Evolutionary conservation across 1,140 invertebrate species (phyloP), one percentile per base, ranked within the genome.

Genomic region (Drosophila leontia): DNA sequence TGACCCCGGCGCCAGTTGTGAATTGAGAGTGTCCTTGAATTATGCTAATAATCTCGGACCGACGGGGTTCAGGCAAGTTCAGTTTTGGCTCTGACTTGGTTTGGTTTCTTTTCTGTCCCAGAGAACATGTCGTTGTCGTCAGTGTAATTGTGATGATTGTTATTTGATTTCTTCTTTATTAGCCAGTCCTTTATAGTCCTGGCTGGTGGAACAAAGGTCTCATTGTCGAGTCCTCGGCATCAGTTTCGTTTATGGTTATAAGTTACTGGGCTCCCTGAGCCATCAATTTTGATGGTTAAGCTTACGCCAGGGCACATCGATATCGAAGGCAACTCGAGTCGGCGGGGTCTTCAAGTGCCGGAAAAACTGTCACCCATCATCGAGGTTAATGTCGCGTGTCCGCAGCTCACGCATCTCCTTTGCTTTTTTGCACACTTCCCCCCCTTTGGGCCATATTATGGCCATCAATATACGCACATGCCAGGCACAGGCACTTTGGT

Each of bases 291-390:
- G 69, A 72, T 72, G 69, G 55, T 9, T 37, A 23, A 19, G 37
- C 44, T 39, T 41, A 75, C 35, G 71, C 50, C 41, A 42, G 44
- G 44, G 35, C 34, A 35, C 23, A 34, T 45, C 29, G 19, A 69
- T 42, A 15, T 29, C 15, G 32, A 19, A 7, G 19, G 34, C 39
- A 12, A 15, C 41, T 29, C 29, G 41, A 19, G 55, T 15, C 19
- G 47, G 9, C 11, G 26, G 9, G 7, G 32, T 26, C 32, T 19
- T 48, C 44, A 72, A 72, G 41, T 59, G 45, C 67, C 69, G 69
- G 69, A 72, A 72, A 71, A 72, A 72, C 53, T 72, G 69, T 72
- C 69, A 59, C 51, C 69, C 65, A 72, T 72, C 69, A 59, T 71
- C 53, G 35, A 17, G 45, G 69, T 60, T 60, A 72, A 72, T 48